Base-by-base conservation (phyloP, 1,140 invertebrate species). In the Neotoxoptera formosana region DNA sequence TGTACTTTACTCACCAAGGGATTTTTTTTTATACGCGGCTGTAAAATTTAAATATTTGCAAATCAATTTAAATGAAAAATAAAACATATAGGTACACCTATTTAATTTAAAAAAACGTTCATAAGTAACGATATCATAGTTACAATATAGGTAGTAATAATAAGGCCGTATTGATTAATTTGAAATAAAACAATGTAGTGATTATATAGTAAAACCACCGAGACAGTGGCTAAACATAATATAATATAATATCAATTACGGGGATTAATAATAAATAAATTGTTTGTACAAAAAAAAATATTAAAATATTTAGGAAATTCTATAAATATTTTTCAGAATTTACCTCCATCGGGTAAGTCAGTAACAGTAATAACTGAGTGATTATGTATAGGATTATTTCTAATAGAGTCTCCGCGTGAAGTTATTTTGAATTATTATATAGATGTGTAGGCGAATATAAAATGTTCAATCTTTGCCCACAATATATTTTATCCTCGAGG, bases 321-420 rank as follows among this genome's bases (percentile, higher is more conserved):
- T 67, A n/a, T n/a, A 67, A n/a, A 67, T 14, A n/a, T 3, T 67
- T 67, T 60, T n/a, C 30, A 76, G 14, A 30, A 76, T 34, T 17
- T 76, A 60, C 25, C 25, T 60, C 30, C 30, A n/a, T 67, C 17
- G n/a, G 30, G 11, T 17, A 67, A n/a, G 60, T 67, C 3, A 67
- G 30, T 67, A 67, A 67, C n/a, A n/a, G 14, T 67, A 67, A 67
- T 67, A 67, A 67, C 11, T 67, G 14, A n/a, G n/a, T n/a, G 11
- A 67, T 67, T 67, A 67, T 76, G n/a, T 76, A n/a, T 76, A 76
- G n/a, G n/a, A 76, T 76, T 76, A 76, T 76, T 76, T 76, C 4
- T 86, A 45, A 9, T 86, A 86, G 8, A 25, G 36, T 11, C 17
- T 17, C 0, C 25, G 25, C 84, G 1, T n/a, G 14, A 17, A 53